These are phyloP conservation scores for Acarapis woodi DNA, from an alignment of 1,140 invertebrate genomes.

Conservation along the genomic window DNA sequence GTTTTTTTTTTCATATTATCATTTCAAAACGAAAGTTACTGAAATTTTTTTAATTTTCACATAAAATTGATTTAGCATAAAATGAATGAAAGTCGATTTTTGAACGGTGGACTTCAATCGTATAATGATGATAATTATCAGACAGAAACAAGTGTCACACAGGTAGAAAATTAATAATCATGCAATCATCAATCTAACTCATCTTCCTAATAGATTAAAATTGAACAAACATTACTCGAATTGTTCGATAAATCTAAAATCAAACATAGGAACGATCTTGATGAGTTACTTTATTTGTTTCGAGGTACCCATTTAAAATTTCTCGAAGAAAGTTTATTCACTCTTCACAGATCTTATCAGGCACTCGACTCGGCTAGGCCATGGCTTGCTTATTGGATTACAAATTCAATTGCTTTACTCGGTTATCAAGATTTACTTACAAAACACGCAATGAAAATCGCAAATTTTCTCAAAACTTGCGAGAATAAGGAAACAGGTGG, in stretches of 20 bases:
- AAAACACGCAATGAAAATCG: constrained; percentile 2
- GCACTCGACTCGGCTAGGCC: constrained; percentile 63
- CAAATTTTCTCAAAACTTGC: constrained; percentile 10
- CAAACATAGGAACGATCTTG: constrained; percentile 20
- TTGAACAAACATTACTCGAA: constrained; percentile 30
- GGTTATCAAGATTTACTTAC: constrained; percentile 13
- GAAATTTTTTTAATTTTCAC: too few species aligned
- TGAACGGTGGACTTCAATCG: not conserved
- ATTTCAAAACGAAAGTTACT: too few species aligned
- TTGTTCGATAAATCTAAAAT: constrained; percentile 29
- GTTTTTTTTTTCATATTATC: too few species aligned
- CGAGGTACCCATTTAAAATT: constrained; percentile 32
- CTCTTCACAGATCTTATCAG: constrained; percentile 3
- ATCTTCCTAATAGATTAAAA: constrained; percentile 25
- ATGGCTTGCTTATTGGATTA: constrained; percentile 85
- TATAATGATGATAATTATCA: constrained; percentile 16
- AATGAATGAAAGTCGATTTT: too few species aligned
- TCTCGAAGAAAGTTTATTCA: constrained; percentile 32
- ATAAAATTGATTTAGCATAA: too few species aligned
- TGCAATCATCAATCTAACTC: constrained; percentile 7
- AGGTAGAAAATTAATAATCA: constrained; percentile 13
- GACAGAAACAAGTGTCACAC: constrained; percentile 18
- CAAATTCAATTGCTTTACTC: constrained; percentile 58
- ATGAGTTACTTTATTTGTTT: constrained; percentile 27
- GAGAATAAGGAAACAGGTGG: too few species aligned